A percentile compares a stretch with the other conserved stretches of the same genome.
Conservation (phyloP, 2,888 invertebrate species). For the Platerodrilus igneus region DNA sequence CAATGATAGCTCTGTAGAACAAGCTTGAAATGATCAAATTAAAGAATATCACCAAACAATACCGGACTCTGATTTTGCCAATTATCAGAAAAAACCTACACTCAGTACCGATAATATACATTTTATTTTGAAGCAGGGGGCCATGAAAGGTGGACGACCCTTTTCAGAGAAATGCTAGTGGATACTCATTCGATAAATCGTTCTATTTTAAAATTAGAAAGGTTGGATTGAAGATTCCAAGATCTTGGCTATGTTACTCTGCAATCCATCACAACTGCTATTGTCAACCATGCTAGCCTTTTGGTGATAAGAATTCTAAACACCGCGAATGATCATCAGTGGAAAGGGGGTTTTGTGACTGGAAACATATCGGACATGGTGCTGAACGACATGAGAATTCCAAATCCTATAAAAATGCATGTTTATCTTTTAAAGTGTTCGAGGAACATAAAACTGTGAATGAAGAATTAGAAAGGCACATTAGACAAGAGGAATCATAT, state of each 20-base stretch:
- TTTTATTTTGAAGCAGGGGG: not conserved
- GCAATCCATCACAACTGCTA: not conserved
- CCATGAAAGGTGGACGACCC: not conserved
- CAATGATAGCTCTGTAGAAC: too few species aligned
- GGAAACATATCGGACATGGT: slow-evolving; percentile 1
- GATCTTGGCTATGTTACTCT: slow-evolving; percentile 4
- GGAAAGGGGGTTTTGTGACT: slow-evolving; percentile 1
- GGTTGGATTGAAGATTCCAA: not conserved
- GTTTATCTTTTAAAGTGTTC: not conserved
- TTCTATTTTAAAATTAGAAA: not conserved
- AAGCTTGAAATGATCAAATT: too few species aligned
- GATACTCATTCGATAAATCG: not conserved
- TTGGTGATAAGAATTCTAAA: slow-evolving; percentile 1
- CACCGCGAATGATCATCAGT: not conserved
- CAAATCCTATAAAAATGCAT: slow-evolving; percentile 2
- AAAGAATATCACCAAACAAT: not conserved
- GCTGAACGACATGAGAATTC: not conserved
- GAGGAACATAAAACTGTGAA: slow-evolving; percentile 1
- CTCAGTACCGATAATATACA: slow-evolving; percentile 1
- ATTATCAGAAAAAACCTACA: not conserved
- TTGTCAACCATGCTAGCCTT: slow-evolving; percentile 6
- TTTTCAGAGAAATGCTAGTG: not conserved
- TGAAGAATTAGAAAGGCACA: slow-evolving; percentile 1
- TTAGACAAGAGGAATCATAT: slow-evolving; percentile 1
- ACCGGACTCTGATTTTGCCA: slow-evolving; percentile 3